These are phyloP conservation scores for Sycobia sp. DNA, from an alignment of 1,140 invertebrate species.

Conservation along the genomic window DNA sequence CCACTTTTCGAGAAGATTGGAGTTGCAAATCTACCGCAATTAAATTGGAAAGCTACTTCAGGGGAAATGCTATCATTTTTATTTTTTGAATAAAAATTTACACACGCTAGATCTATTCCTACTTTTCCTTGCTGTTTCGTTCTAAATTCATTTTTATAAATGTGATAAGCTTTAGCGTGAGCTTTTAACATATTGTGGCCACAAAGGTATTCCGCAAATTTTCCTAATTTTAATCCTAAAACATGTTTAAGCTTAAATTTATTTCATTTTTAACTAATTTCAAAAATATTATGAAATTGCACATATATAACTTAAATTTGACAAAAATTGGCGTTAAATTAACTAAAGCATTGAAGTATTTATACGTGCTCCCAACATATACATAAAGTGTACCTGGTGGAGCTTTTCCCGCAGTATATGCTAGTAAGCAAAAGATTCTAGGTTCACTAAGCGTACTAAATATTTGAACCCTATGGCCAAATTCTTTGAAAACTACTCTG, in stretches of 20 bases:
- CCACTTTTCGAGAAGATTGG: constrained; percentile 66
- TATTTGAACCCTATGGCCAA: constrained; percentile 57
- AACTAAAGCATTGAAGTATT: too few relatives aligned
- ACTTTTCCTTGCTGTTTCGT: constrained; percentile 62
- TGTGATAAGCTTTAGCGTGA: constrained; percentile 48
- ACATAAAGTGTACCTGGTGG: too few relatives aligned
- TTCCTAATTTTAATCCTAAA: too few relatives aligned
- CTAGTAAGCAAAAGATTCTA: too few relatives aligned
- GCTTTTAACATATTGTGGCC: constrained; percentile 49
- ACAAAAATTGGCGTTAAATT: neutral
- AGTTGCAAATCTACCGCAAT: constrained; percentile 68
- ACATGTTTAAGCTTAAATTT: too few relatives aligned
- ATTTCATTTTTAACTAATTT: too few relatives aligned
- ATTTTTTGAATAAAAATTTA: constrained; percentile 31
- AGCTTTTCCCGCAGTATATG: too few relatives aligned
- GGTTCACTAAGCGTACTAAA: constrained; percentile 63
- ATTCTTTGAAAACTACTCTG: constrained; percentile 57
- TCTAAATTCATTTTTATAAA: constrained; percentile 70
- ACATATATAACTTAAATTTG: too few relatives aligned
- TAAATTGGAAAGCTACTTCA: constrained; percentile 48
- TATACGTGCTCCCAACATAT: too few relatives aligned
- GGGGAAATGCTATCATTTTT: constrained; percentile 32
- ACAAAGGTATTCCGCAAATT: constrained; percentile 18
- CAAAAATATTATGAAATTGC: too few relatives aligned
- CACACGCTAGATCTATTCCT: constrained; percentile 31